Evolutionary conservation across 2,888 invertebrate genomes (phyloP), one percentile per base, ranked within the genome.

Genomic region (Amiota communis): DNA sequence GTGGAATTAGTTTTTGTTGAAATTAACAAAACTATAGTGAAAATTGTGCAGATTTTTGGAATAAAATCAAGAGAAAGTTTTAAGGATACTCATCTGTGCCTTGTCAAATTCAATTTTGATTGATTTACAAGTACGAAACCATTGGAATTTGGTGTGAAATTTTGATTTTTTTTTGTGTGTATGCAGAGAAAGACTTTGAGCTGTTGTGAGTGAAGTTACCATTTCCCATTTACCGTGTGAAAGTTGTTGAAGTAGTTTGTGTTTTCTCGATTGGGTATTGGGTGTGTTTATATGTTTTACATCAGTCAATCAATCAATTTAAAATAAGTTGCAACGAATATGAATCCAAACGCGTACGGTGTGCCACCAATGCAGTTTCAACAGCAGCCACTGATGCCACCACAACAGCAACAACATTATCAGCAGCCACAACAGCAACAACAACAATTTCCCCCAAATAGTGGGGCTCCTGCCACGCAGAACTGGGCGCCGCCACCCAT

Each of bases 261-360:
- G 2, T 36, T 36, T 36, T 36, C 36, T 36, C 36, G 6, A 36
- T 74, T 71, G 47, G 56, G 63, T 74, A 77, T 59, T 63, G 71
- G 64, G 71, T 23, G 51, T 68, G 64, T 64, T 73, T 71, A 78
- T 79, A 72, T 76, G 74, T 78, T n/a, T 64, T 64, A 46, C 68
- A 51, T n/a, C n/a, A n/a, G n/a, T n/a, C n/a, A n/a, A n/a, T 56
- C 8, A 20, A 69, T 11, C 23, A 23, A 48, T 48, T 13, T 73
- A 48, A 59, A 65, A 53, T 70, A 10, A 47, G 61, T 49, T 71
- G n/a, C n/a, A 12, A 71, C 65, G 59, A 79, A 75, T 20, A 87
- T 88, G 86, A 90, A 88, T 80, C 88, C 89, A 23, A 88, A 89
- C 76, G 80, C 87, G 75, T 88, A 88, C 75, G 88, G 89, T 76